Conservation (phyloP, 2,888 invertebrate genomes). For the Spilosoma lubricipeda region DNA sequence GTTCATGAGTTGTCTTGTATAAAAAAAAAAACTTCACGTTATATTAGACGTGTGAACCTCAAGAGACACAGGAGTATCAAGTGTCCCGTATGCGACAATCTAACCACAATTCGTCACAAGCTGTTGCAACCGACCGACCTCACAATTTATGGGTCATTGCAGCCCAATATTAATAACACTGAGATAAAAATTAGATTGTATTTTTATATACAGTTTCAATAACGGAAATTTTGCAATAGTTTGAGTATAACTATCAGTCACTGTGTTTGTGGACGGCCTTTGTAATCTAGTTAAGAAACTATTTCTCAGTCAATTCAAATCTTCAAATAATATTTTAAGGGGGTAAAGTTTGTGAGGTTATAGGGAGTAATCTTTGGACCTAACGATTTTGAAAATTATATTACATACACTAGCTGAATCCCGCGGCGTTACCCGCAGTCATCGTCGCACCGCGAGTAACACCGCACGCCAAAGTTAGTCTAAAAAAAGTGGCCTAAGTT, state of each 20-base stretch:
- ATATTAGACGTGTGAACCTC: background rate
- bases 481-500: too few species aligned
- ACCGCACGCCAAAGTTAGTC: too few species aligned
- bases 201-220: background rate
- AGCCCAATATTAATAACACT: background rate
- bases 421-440: too few species aligned
- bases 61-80: slow-evolving; percentile 15
- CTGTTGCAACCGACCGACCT: slow-evolving; percentile 12
- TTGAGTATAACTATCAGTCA: background rate
- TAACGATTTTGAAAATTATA: too few species aligned
- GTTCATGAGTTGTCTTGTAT: background rate
- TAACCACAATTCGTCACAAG: slow-evolving; percentile 19
- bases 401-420: too few species aligned
- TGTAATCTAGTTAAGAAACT: too few species aligned
- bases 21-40: background rate
- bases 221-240: background rate
- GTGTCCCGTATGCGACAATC: slow-evolving; percentile 7
- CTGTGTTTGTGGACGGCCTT: background rate
- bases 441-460: too few species aligned
- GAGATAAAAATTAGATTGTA: background rate
- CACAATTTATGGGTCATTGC: slow-evolving; percentile 7
- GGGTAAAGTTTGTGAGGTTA: too few species aligned
- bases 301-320: too few species aligned
- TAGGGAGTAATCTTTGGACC: too few species aligned
- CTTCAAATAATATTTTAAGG: too few species aligned